Evolutionary conservation across 1,140 invertebrate genomes (phyloP).

Genomic region (Drosophila tropicalis): DNA sequence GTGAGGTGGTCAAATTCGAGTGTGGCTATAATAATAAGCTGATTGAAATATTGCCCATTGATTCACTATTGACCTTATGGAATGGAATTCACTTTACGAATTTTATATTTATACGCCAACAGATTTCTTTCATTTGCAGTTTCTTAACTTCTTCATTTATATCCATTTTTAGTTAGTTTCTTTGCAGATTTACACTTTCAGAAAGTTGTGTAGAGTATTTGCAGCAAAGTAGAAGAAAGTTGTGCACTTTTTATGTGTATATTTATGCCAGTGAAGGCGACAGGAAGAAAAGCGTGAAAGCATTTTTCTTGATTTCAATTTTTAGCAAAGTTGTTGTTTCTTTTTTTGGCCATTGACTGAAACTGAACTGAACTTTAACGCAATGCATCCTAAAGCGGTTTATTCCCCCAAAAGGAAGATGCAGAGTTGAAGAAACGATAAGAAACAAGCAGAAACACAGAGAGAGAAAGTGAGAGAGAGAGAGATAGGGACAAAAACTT

Average conservation of each 20-base stretch:
- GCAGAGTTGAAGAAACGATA: neutral
- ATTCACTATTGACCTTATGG: neutral
- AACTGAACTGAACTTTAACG: constrained; percentile 43
- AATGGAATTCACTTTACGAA: neutral
- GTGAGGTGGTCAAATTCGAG: too few relatives aligned
- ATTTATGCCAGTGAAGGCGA: constrained; percentile 15
- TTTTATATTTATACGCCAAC: neutral
- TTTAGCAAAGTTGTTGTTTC: constrained; percentile 17
- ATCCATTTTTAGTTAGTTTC: neutral
- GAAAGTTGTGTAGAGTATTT: neutral
- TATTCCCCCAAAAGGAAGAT: constrained; percentile 12
- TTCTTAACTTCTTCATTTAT: neutral
- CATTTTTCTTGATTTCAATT: constrained; percentile 63
- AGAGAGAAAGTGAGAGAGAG: neutral
- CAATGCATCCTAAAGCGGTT: constrained; percentile 46
- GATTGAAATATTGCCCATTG: neutral
- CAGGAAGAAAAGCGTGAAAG: constrained; percentile 33
- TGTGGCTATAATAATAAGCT: neutral
- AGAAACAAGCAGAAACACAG: constrained; percentile 26
- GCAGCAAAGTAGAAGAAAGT: neutral
- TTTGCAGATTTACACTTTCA: neutral
- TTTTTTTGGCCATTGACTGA: neutral
- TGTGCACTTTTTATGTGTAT: neutral
- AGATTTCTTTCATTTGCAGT: neutral
- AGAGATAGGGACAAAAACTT: constrained; percentile 45